Evolutionary conservation across 2,113 vertebrate genomes (phyloP), one percentile per base, ranked within the genome.

Genomic region (Erpornis zantholeuca): DNA sequence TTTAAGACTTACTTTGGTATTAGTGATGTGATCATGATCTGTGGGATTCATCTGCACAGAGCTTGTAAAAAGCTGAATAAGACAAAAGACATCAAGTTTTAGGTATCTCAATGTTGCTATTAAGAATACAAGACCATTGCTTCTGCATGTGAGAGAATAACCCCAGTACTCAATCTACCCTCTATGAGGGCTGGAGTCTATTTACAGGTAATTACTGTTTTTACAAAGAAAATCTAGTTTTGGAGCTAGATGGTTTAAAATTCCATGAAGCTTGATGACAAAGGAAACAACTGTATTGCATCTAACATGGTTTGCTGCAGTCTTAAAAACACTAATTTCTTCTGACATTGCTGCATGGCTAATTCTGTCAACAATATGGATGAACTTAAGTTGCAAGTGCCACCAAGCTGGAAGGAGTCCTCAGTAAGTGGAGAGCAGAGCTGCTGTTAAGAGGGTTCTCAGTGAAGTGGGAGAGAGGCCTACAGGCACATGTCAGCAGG

Each of bases 21-120:
- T 98, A 97, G 93, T 88, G 96, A 98, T 97, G 96, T 97, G 98
- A 97, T 98, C 98, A 96, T 97, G 98, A 98, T 98, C 98, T 96
- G 98, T 98, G 96, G 98, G 97, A 97, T 98, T 98, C 98, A 98
- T 98, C 98, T 98, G 98, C 96, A 98, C 98, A 91, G 98, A 98
- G 97, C 95, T 98, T 98, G 97, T 98, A 97, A 98, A 98, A 98
- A 98, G 98, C 98, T 98, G 97, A 95, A 47, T 83, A 97, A 98
- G 97, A 98, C 96, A 98, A 98, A 98, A 98, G 82, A 97, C 42
- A 94, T 70, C 21, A 88, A 86, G 35, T 59, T 96, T 97, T 95
- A 96, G 82, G 69, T 82, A 89, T 90, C 61, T 90, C 20, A 12
- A 11, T 53, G 68, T 36, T 61, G 80, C 49, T 68, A 9, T 56